These are phyloP conservation scores for Amazona ochrocephala DNA, from an alignment of 2,797 vertebrate species.

Conservation along the genomic window DNA sequence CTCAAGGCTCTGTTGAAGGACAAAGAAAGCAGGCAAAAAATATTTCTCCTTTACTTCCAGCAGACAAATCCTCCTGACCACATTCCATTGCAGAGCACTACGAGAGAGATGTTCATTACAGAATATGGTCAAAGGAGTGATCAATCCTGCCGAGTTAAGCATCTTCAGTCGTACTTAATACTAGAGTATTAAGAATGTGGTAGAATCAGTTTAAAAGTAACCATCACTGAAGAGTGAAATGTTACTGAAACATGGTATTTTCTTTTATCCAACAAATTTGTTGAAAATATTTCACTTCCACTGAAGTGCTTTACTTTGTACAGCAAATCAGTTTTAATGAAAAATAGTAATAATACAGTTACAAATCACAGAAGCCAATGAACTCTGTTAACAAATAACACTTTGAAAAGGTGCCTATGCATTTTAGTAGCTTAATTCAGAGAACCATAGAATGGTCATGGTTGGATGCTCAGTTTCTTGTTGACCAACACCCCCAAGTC, in stretches of 20 bases:
- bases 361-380: neutral
- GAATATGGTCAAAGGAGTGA: neutral
- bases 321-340: neutral
- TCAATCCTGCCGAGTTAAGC: neutral
- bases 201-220: neutral
- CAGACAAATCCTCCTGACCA: neutral
- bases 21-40: neutral
- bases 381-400: neutral
- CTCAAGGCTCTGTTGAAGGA: neutral
- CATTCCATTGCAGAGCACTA: neutral
- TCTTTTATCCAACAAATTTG: neutral
- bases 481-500: neutral
- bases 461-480: neutral
- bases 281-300: neutral
- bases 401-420: neutral
- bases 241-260: neutral
- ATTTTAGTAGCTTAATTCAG: neutral
- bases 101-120: neutral
- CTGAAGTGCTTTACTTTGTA: neutral
- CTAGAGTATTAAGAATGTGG: neutral
- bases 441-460: neutral
- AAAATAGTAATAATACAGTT: neutral
- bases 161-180: neutral
- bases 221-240: neutral
- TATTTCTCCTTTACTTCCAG: neutral